Conservation (phyloP, 2,888 invertebrate genomes). For the Cordilura impudica region DNA sequence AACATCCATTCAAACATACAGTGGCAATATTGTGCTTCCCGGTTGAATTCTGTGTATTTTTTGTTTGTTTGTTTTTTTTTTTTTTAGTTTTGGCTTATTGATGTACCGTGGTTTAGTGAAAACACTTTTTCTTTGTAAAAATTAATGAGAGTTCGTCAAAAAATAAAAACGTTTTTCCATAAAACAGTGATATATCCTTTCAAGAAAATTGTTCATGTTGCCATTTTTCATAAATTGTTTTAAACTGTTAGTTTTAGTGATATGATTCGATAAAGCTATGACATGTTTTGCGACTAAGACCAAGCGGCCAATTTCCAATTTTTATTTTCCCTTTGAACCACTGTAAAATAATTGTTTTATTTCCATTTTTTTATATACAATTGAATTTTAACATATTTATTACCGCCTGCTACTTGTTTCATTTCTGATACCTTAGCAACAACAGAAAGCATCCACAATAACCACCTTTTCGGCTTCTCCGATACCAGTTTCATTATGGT, state of each 20-base stretch:
- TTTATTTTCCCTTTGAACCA: background rate
- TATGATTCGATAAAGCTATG: too few relatives aligned
- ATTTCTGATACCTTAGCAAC: constrained; percentile 43
- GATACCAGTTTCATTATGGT: background rate
- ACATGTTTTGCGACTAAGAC: too few relatives aligned
- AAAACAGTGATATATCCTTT: too few relatives aligned
- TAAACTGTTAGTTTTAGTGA: too few relatives aligned
- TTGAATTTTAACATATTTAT: constrained; percentile 61
- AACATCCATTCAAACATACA: background rate
- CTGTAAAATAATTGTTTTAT: constrained; percentile 10
- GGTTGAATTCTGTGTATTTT: background rate
- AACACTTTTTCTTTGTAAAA: too few relatives aligned
- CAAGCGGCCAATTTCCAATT: too few relatives aligned
- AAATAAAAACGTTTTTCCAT: too few relatives aligned
- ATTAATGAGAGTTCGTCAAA: too few relatives aligned
- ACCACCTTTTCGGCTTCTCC: constrained; percentile 22
- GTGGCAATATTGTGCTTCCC: background rate
- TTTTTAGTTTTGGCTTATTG: background rate
- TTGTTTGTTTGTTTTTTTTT: background rate
- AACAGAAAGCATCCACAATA: constrained; percentile 1
- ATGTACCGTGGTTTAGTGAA: background rate
- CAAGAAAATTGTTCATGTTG: too few relatives aligned
- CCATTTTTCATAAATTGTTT: too few relatives aligned
- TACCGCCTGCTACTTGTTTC: constrained; percentile 54
- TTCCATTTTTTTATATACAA: background rate